Evolutionary conservation across 2,113 vertebrate species (phyloP), one percentile per base, ranked within the genome.

Genomic region (Pteropus alecto): DNA sequence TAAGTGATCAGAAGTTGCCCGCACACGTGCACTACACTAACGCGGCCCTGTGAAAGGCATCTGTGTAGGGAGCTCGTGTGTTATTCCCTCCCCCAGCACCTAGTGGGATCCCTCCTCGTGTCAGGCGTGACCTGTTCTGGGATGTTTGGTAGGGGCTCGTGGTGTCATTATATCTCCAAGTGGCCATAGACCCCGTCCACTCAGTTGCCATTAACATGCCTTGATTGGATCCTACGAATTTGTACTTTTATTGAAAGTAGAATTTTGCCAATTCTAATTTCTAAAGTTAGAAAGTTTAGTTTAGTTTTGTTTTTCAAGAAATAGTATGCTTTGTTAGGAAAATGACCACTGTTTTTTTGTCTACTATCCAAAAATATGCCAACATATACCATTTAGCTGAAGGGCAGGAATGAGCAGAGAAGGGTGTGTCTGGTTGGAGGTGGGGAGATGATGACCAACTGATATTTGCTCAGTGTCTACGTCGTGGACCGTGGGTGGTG

Each of bases 371-470:
- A 71, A 79, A 35, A 0, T 26, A 13, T 30, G 0, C 12, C 11
- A 16, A 7, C 14, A 88, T 43, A 92, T 0, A 21, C 4, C 11
- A 9, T 15, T 6, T 30, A 11, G 70, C 8, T 11, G n/a, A 78
- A 19, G 8, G n/a, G 35, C 1, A 71, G 56, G 13, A 35, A 24
- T 22, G 58, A 28, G 26, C 21, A 61, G 43, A 65, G 26, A 0
- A 19, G 13, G 21, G 18, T 28, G 2, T 10, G 4, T 13, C 4
- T 21, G 10, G 26, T 0, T 18, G 18, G 14, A 41, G n/a, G 22
- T 22, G 48, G 21, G 28, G 28, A 78, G 46, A 58, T 54, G 11
- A 33, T 38, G 10, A 54, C 13, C 3, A 11, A 30, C 5, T 35
- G 12, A 1, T 6, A 26, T 43, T 63, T 73, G 48, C 1, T 61